Evolutionary conservation across 2,888 invertebrate genomes (phyloP).

Genomic region (Hofmannophila pseudospretella): DNA sequence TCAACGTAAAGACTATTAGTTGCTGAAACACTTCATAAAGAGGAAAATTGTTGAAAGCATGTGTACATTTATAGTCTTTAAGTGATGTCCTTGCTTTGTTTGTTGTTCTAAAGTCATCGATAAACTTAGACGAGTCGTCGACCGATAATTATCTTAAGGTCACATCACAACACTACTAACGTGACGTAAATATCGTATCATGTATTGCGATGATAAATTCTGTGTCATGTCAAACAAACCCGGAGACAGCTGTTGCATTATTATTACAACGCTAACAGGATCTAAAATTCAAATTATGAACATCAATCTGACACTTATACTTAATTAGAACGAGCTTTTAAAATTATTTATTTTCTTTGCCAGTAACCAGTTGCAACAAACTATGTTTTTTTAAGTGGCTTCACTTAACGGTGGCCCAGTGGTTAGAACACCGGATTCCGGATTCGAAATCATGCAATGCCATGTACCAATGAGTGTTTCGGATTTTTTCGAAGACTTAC

Average conservation of each 20-base stretch:
- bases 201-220: conserved; percentile 35
- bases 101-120: conserved; percentile 52
- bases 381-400: too few species aligned
- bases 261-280: too few species aligned
- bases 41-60: conserved; percentile 14
- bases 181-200: conserved; percentile 54
- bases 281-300: too few species aligned
- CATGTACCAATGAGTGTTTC: too few species aligned
- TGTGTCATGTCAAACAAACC: conserved; percentile 24
- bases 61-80: conserved; percentile 18
- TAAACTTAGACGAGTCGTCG: conserved; percentile 63
- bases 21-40: conserved; percentile 16
- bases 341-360: too few species aligned
- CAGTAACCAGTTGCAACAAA: too few species aligned
- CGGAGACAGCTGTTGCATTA: conserved; percentile 31
- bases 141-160: conserved; percentile 76
- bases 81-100: conserved; percentile 58
- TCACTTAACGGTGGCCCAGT: too few species aligned
- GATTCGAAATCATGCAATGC: too few species aligned
- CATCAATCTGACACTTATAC: too few species aligned
- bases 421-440: too few species aligned
- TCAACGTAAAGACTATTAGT: conserved; percentile 14
- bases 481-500: too few species aligned
- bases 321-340: too few species aligned
- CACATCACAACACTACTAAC: conserved; percentile 64